Evolutionary conservation across 2,797 vertebrate genomes (phyloP).

Genomic region (Australoheros facetus): DNA sequence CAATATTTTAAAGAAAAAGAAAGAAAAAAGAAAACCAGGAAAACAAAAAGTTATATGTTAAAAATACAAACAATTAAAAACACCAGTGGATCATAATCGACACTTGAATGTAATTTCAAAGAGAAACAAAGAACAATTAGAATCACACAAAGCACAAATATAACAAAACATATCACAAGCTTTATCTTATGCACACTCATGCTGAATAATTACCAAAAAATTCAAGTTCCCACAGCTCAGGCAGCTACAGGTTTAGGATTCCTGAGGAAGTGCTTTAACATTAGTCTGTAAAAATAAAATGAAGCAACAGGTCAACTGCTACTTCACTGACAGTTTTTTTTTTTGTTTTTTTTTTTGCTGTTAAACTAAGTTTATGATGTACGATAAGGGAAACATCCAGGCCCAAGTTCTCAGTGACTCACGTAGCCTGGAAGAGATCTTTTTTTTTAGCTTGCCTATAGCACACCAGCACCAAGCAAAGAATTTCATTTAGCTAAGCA

Average conservation of each 20-base stretch:
- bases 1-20: not conserved
- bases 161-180: no score
- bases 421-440: no score
- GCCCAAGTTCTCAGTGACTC: not conserved
- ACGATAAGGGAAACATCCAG: not conserved
- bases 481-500: not conserved
- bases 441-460: not conserved
- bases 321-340: not conserved
- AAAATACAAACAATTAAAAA: not conserved
- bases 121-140: rapidly evolving
- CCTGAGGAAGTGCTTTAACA: not conserved
- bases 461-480: not conserved
- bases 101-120: not conserved
- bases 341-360: not conserved
- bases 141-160: not conserved
- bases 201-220: not conserved
- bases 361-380: not conserved
- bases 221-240: not conserved
- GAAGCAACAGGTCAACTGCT: not conserved
- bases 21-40: not conserved
- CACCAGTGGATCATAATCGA: not conserved
- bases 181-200: not conserved
- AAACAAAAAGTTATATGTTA: rapidly evolving
- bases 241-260: not conserved
- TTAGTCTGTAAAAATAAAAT: not conserved